Evolutionary conservation across 2,888 invertebrate genomes (phyloP).

Genomic region (Agonopterix subpropinquella): DNA sequence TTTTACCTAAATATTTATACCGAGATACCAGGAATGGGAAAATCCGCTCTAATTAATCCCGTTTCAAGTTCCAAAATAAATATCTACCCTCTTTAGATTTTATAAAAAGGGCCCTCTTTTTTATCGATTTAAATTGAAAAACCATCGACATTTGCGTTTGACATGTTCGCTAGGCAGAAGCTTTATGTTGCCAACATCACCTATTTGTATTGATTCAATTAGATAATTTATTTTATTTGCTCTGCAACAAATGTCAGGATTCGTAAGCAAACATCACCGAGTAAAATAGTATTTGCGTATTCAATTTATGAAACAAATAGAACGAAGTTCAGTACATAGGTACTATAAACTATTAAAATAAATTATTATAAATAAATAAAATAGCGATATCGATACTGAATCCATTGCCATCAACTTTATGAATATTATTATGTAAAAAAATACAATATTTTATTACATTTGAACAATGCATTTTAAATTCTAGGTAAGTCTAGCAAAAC

Average conservation of each 20-base stretch:
- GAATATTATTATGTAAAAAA: no score
- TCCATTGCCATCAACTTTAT: no score
- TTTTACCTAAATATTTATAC: no score
- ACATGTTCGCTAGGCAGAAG: slow-evolving; percentile 37
- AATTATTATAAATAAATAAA: no score
- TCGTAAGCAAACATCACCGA: slow-evolving; percentile 3
- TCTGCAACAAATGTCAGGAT: slow-evolving; percentile 15
- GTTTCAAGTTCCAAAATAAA: slow-evolving; percentile 44
- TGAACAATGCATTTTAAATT: no score
- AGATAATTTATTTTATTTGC: slow-evolving; percentile 33
- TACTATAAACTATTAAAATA: no score
- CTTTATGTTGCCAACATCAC: slow-evolving; percentile 36
- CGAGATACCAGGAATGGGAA: slow-evolving; percentile 5
- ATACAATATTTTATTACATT: no score
- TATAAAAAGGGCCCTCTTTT: slow-evolving; percentile 31
- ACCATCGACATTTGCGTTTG: slow-evolving; percentile 57
- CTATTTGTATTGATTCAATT: slow-evolving; percentile 46
- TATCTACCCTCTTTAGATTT: slow-evolving; percentile 19
- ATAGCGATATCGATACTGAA: no score
- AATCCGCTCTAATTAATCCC: slow-evolving; percentile 40
- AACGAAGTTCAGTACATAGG: no score
- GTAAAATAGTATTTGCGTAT: no score
- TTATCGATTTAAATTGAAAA: slow-evolving; percentile 65
- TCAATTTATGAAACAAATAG: no score
- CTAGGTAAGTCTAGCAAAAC: no score